A percentile compares a stretch with the other conserved stretches of the same genome.
phyloP scores from a whole-genome alignment of 2,888 invertebrate genomes.

The Spisula subtruncata region DNA sequence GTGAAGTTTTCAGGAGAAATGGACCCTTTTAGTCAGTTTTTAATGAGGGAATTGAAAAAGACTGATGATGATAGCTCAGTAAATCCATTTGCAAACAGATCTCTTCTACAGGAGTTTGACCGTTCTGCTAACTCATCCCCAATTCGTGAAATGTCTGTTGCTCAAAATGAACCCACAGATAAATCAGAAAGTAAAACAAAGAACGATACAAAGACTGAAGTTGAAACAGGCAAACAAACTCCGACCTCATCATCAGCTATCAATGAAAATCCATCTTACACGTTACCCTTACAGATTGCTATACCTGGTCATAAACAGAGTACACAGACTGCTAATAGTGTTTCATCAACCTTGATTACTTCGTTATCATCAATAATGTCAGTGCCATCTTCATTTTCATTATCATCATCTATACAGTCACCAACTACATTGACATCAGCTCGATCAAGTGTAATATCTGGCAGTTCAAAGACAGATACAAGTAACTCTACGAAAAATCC shows the following conservation, averaged over 20 bases:
- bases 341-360: neutral
- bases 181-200: neutral
- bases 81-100: slow-evolving; percentile 69
- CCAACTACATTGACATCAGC: neutral
- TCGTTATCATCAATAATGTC: neutral
- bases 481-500: slow-evolving; percentile 48
- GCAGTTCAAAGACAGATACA: slow-evolving; percentile 40
- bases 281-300: slow-evolving; percentile 67
- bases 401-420: slow-evolving; percentile 27
- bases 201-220: neutral
- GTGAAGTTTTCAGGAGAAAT: slow-evolving; percentile 33
- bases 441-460: slow-evolving; percentile 40
- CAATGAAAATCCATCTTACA: slow-evolving; percentile 47
- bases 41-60: slow-evolving; percentile 63
- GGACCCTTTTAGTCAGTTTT: slow-evolving; percentile 57
- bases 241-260: neutral
- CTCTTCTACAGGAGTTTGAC: slow-evolving; percentile 66
- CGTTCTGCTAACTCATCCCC: slow-evolving; percentile 66
- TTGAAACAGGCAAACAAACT: neutral
- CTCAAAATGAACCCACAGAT: neutral
- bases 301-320: slow-evolving; percentile 62
- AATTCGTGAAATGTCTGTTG: slow-evolving; percentile 3
- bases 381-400: slow-evolving; percentile 23
- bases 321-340: slow-evolving; percentile 2
- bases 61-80: slow-evolving; percentile 58